A percentile compares a stretch with the other conserved stretches of the same genome.
Conservation (phyloP, 1,140 invertebrate species). For the Trichomalopsis sarcophagae region DNA sequence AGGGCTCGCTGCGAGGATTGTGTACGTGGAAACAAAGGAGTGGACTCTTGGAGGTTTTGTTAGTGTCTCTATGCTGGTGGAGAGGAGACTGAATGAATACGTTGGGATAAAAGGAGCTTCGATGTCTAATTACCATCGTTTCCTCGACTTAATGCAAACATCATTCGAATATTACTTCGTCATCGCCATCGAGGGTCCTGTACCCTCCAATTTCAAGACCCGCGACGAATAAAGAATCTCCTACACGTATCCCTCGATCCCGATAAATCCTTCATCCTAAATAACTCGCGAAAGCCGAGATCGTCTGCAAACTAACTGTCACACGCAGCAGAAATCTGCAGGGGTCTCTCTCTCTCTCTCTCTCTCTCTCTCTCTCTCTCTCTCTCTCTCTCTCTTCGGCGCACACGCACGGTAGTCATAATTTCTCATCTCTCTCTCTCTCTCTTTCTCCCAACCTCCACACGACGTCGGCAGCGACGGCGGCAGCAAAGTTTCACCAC, state of each 20-base stretch:
- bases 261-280: not conserved
- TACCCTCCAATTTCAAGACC: too few relatives aligned
- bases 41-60: too few relatives aligned
- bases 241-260: too few relatives aligned
- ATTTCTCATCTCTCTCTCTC: constrained; percentile 24
- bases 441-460: constrained; percentile 19
- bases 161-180: too few relatives aligned
- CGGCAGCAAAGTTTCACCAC: not conserved
- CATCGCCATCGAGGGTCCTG: too few relatives aligned
- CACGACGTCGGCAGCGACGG: not conserved
- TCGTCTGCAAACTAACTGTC: not conserved
- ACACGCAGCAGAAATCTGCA: not conserved
- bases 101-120: too few relatives aligned
- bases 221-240: too few relatives aligned
- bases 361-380: not conserved
- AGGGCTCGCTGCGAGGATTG: not conserved
- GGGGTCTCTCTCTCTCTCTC: not conserved
- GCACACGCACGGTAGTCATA: constrained; percentile 48
- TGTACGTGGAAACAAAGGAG: too few relatives aligned
- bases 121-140: too few relatives aligned
- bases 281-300: not conserved
- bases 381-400: not conserved
- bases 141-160: too few relatives aligned
- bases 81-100: too few relatives aligned
- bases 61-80: too few relatives aligned